phyloP scores from a whole-genome alignment of 2,888 invertebrate species.

The Diplolepis rosae region DNA sequence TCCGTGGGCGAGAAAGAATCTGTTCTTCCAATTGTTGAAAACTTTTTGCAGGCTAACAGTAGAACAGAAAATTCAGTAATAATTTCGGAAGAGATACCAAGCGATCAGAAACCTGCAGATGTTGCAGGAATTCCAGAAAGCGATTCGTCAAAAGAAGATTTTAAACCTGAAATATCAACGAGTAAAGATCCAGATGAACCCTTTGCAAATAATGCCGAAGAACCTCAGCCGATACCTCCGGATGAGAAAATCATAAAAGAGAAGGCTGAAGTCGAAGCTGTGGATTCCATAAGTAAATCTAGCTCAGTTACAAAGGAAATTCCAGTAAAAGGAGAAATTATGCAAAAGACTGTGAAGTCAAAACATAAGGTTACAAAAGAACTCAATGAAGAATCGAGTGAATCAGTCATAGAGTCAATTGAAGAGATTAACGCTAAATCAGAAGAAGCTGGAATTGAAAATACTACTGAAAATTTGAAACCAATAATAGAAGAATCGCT shows the following conservation, averaged over 20 bases:
- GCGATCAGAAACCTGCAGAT: background rate
- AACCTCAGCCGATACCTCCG: background rate
- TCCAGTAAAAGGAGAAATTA: conserved; percentile 5
- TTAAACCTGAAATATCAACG: background rate
- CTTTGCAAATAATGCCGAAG: background rate
- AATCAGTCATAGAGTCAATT: background rate
- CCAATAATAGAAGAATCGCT: conserved; percentile 45
- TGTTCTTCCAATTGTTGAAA: conserved; percentile 40
- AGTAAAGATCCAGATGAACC: conserved; percentile 1
- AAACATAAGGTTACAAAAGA: background rate
- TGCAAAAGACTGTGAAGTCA: background rate
- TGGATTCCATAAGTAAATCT: background rate
- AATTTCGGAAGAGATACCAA: background rate
- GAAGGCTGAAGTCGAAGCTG: background rate
- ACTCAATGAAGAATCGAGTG: background rate
- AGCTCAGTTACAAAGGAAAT: conserved; percentile 9
- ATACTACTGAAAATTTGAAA: background rate
- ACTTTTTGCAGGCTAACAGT: conserved; percentile 35
- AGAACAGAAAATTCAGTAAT: conserved; percentile 37
- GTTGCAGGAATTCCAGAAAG: conserved; percentile 34
- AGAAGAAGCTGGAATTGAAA: background rate
- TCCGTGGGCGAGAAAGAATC: conserved; percentile 38
- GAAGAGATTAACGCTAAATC: background rate
- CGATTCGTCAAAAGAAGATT: conserved; percentile 35
- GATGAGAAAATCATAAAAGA: conserved; percentile 17